These are phyloP conservation scores for Arvicanthis niloticus DNA, from an alignment of 2,113 vertebrate genomes.

Conservation along the genomic window DNA sequence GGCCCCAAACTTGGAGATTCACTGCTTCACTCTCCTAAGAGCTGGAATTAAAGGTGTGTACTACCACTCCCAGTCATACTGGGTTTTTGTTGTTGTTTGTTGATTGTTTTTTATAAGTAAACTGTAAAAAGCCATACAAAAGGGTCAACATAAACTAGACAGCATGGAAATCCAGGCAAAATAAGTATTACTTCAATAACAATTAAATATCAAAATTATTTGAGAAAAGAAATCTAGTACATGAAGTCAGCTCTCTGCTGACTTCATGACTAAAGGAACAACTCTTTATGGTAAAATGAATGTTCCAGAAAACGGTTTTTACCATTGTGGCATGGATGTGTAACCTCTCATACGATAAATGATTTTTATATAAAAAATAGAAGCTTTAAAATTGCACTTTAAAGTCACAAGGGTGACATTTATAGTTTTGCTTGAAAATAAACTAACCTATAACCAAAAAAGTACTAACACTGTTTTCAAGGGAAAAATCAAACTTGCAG, in stretches of 20 bases:
- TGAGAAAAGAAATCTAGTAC: slow-evolving; percentile 29
- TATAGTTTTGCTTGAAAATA: not conserved
- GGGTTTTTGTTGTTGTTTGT: too few species aligned
- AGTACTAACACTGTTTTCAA: not conserved
- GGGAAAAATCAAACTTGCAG: not conserved
- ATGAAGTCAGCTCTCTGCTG: slow-evolving; percentile 11
- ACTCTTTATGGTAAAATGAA: slow-evolving; percentile 14
- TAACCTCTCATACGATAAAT: slow-evolving; percentile 11
- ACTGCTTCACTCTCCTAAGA: too few species aligned
- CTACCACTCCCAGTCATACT: too few species aligned
- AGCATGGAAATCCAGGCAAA: not conserved
- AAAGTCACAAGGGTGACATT: not conserved
- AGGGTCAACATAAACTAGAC: not conserved
- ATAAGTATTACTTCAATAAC: slow-evolving; percentile 28
- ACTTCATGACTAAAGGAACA: not conserved
- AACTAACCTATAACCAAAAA: not conserved
- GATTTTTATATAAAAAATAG: not conserved
- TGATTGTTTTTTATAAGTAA: not conserved
- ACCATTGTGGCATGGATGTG: not conserved
- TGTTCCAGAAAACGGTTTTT: not conserved
- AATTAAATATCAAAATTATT: slow-evolving; percentile 29
- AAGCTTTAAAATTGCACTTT: slow-evolving; percentile 22
- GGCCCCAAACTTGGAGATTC: too few species aligned
- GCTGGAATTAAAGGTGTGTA: too few species aligned
- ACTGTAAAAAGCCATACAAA: not conserved